Evolutionary conservation across 2,888 invertebrate genomes (phyloP).

Genomic region (Cistogaster globosa): DNA sequence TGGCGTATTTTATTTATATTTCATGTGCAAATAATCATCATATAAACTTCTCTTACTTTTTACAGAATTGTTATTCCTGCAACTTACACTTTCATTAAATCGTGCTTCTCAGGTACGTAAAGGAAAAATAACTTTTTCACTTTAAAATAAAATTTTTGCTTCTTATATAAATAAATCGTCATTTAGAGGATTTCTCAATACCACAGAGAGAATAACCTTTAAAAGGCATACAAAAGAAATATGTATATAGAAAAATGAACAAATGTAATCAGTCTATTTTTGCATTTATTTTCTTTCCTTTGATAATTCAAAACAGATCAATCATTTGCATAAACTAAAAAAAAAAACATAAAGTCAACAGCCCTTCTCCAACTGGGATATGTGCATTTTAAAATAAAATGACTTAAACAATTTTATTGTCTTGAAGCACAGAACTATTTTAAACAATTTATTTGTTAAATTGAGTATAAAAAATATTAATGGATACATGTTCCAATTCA

Average conservation of each 20-base stretch:
- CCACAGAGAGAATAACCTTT: no score
- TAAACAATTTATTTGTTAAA: conserved; percentile 27
- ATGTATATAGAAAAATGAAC: not conserved
- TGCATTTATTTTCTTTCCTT: not conserved
- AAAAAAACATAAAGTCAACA: not conserved
- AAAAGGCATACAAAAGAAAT: not conserved
- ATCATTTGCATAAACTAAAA: conserved; percentile 22
- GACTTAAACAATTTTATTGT: not conserved
- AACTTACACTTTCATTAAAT: not conserved
- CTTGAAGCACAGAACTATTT: not conserved
- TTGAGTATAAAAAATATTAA: conserved; percentile 5
- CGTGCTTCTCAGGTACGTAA: conserved; percentile 27
- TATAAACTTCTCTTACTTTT: not conserved
- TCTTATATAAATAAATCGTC: not conserved
- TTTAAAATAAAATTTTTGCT: not conserved
- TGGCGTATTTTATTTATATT: not conserved
- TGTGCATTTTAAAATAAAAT: not conserved
- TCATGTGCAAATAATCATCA: not conserved
- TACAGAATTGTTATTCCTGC: not conserved
- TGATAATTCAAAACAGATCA: conserved; percentile 39
- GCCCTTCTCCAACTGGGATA: not conserved
- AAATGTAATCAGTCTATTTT: conserved; percentile 13
- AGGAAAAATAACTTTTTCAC: not conserved
- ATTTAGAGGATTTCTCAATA: not conserved
- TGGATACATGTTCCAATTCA: conserved; percentile 1